These are phyloP conservation scores for Cherax destructor DNA, from an alignment of 1,140 invertebrate species.

Conservation along the genomic window DNA sequence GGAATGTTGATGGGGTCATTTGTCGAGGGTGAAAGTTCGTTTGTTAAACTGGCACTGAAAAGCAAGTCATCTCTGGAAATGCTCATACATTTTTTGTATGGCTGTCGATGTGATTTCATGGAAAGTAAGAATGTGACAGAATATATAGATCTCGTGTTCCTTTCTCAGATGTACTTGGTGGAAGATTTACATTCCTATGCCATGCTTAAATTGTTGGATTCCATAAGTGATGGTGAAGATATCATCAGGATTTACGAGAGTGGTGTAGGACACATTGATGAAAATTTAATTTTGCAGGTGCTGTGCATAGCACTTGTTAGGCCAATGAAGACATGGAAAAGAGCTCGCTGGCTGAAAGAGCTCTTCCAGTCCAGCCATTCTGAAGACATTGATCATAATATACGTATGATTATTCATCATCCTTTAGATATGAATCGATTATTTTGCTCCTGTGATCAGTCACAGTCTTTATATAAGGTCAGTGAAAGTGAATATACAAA, in stretches of 20 bases:
- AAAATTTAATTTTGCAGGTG: constrained; percentile 46
- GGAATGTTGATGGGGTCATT: constrained; percentile 47
- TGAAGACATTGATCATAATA: constrained; percentile 53
- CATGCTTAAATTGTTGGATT: constrained; percentile 11
- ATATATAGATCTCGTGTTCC: constrained; percentile 44
- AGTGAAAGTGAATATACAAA: constrained; percentile 56
- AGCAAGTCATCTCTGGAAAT: constrained; percentile 25
- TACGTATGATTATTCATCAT: constrained; percentile 55
- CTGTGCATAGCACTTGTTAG: constrained; percentile 24
- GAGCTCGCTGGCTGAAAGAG: constrained; percentile 51
- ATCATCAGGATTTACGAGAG: constrained; percentile 46
- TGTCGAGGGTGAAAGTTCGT: constrained; percentile 38
- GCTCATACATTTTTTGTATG: constrained; percentile 46
- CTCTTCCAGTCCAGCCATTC: constrained; percentile 48
- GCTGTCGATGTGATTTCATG: constrained; percentile 41
- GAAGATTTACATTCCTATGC: constrained; percentile 36
- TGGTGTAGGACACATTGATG: constrained; percentile 42
- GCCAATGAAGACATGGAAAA: constrained; percentile 62
- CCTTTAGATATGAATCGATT: constrained; percentile 53
- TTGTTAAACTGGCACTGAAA: background rate
- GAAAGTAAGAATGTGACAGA: constrained; percentile 4
- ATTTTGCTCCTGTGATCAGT: constrained; percentile 54
- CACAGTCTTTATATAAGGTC: constrained; percentile 40
- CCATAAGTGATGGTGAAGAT: constrained; percentile 33
- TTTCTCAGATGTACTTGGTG: constrained; percentile 59